These are phyloP conservation scores for Addax nasomaculatus DNA, from an alignment of 2,113 vertebrate species.

Conservation along the genomic window DNA sequence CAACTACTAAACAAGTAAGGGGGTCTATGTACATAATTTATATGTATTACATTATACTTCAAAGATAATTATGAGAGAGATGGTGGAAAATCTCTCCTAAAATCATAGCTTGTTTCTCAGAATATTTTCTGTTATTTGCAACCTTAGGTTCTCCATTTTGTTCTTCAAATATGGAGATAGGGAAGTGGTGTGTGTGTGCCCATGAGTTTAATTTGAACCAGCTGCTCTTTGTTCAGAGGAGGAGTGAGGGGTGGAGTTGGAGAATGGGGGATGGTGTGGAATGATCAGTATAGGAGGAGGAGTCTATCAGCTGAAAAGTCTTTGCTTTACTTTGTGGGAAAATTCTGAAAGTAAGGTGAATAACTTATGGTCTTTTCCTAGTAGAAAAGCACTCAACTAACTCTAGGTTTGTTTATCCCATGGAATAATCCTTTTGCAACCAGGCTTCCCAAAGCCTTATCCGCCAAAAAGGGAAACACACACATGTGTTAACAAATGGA, in stretches of 20 bases:
- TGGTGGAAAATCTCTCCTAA: slow-evolving; percentile 47
- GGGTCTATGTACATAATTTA: slow-evolving; percentile 23
- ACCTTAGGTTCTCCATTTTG: slow-evolving; percentile 14
- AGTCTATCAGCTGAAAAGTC: background rate
- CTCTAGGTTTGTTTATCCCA: slow-evolving; percentile 27
- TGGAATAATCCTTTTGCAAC: slow-evolving; percentile 46
- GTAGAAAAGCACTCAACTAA: background rate
- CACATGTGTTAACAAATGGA: slow-evolving; percentile 77
- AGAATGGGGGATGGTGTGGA: background rate
- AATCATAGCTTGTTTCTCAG: slow-evolving; percentile 41
- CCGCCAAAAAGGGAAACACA: slow-evolving; percentile 59
- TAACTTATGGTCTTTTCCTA: background rate
- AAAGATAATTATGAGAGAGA: slow-evolving; percentile 43
- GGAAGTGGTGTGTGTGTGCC: background rate
- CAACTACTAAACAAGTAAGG: background rate
- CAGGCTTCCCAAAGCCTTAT: slow-evolving; percentile 58
- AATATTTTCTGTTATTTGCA: slow-evolving; percentile 45
- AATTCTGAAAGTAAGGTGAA: slow-evolving; percentile 19
- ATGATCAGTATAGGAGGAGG: background rate
- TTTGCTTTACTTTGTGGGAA: background rate
- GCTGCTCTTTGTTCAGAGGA: slow-evolving; percentile 7
- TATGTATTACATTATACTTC: background rate
- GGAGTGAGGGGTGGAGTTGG: background rate
- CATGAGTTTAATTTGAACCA: slow-evolving; percentile 23
- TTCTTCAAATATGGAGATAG: slow-evolving; percentile 25